Conservation (phyloP, 2,797 vertebrate species). For the Hoplostethus atlanticus region DNA sequence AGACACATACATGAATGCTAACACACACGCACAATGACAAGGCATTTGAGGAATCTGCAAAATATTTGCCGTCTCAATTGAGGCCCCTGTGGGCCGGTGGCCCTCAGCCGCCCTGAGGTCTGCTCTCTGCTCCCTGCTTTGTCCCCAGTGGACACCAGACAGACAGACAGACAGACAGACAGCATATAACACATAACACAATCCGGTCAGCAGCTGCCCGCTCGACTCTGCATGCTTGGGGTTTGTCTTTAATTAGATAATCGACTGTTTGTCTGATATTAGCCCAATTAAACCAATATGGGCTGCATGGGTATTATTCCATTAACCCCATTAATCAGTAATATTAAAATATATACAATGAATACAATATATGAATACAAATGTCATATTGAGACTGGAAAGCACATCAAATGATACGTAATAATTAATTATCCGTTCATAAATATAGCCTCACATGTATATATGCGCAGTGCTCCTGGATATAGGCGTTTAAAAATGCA, state of each 20-base stretch:
- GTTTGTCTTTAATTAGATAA: slow-evolving; percentile 31
- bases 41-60: slow-evolving; percentile 79
- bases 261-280: not conserved
- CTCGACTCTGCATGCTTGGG: slow-evolving; percentile 1
- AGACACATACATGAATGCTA: slow-evolving; percentile 69
- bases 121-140: slow-evolving; percentile 64
- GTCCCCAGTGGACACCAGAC: slow-evolving; percentile 74
- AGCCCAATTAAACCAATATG: not conserved
- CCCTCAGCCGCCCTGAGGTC: slow-evolving; percentile 56
- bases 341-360: too few relatives aligned
- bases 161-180: slow-evolving; percentile 50
- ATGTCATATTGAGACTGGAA: too few relatives aligned
- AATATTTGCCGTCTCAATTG: slow-evolving; percentile 74
- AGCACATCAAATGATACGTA: too few relatives aligned
- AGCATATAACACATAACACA: slow-evolving; percentile 30
- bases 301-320: too few relatives aligned
- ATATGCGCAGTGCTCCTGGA: too few relatives aligned
- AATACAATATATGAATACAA: too few relatives aligned
- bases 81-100: slow-evolving; percentile 57
- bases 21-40: slow-evolving; percentile 68
- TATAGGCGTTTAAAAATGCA: too few relatives aligned
- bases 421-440: too few relatives aligned
- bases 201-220: slow-evolving; percentile 71
- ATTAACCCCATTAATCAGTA: too few relatives aligned
- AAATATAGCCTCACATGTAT: too few relatives aligned